These are phyloP conservation scores for Anodontia alba DNA, from an alignment of 2,888 invertebrate species.

Conservation along the genomic window DNA sequence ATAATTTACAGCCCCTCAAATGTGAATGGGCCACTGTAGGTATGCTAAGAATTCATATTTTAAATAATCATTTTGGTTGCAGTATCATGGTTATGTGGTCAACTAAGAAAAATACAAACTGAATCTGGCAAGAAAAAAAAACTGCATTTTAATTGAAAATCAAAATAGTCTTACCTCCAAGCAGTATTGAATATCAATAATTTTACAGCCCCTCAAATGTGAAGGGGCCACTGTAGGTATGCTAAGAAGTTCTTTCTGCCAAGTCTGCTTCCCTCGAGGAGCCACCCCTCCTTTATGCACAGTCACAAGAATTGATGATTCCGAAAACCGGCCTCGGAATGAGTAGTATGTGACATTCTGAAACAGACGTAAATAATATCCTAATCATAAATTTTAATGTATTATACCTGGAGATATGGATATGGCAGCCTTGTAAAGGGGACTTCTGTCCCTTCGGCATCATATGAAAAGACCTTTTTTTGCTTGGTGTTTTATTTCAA, in stretches of 20 bases:
- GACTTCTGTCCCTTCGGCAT: too few relatives aligned
- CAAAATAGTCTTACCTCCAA: constrained; percentile 73
- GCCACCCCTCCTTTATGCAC: constrained; percentile 79
- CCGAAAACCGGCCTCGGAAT: constrained; percentile 80
- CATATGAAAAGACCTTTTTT: too few relatives aligned
- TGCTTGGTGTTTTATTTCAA: too few relatives aligned
- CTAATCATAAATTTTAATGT: too few relatives aligned
- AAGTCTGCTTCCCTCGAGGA: constrained; percentile 80
- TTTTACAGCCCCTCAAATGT: constrained; percentile 80
- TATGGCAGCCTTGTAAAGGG: too few relatives aligned
- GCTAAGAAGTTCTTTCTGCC: constrained; percentile 79
- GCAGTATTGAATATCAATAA: constrained; percentile 80
- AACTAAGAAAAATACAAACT: too few relatives aligned
- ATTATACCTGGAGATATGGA: too few relatives aligned
- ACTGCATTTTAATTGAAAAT: too few relatives aligned
- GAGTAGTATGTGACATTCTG: constrained; percentile 82
- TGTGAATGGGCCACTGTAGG: constrained; percentile 80
- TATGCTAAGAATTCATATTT: too few relatives aligned
- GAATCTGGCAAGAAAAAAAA: too few relatives aligned
- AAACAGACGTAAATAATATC: constrained; percentile 25
- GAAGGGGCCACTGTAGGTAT: constrained; percentile 80
- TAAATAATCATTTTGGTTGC: too few relatives aligned
- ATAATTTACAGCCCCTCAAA: constrained; percentile 80
- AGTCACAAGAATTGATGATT: constrained; percentile 77
- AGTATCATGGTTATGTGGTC: too few relatives aligned